These are phyloP conservation scores for Odontothrips loti DNA, from an alignment of 2,888 invertebrate species.

Conservation along the genomic window DNA sequence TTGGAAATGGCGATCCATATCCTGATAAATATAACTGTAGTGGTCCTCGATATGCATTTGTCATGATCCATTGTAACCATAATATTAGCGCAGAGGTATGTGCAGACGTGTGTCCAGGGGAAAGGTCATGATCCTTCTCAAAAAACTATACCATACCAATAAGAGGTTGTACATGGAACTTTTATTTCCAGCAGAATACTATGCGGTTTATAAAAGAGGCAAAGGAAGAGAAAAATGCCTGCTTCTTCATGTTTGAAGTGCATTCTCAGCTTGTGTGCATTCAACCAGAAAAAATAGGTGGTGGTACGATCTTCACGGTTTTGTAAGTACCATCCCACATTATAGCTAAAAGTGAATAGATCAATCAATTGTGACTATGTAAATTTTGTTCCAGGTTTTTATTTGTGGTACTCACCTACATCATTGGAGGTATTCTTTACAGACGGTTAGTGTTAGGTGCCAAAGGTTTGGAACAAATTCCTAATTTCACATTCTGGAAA, in stretches of 20 bases:
- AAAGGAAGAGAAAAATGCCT: background rate
- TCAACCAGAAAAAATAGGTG: background rate
- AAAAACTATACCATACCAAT: background rate
- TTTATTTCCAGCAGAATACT: background rate
- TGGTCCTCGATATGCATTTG: background rate
- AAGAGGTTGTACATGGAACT: too few relatives aligned
- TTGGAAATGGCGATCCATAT: background rate
- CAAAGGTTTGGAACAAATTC: conserved; percentile 39
- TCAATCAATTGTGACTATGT: background rate
- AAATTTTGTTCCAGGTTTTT: conserved; percentile 32
- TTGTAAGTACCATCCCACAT: background rate
- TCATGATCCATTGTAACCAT: background rate
- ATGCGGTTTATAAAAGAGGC: background rate
- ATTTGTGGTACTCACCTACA: conserved; percentile 34
- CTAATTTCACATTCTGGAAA: conserved; percentile 37
- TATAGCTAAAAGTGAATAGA: background rate
- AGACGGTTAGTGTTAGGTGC: conserved; percentile 38
- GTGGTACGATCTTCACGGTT: background rate
- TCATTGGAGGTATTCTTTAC: conserved; percentile 37
- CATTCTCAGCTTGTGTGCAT: background rate
- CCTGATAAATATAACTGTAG: background rate
- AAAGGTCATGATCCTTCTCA: background rate
- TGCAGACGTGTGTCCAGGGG: background rate
- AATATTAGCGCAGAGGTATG: background rate
- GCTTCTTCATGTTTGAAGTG: background rate